Evolutionary conservation across 2,797 vertebrate species (phyloP), one percentile per base, ranked within the genome.

Genomic region (Moxostoma hubbsi): DNA sequence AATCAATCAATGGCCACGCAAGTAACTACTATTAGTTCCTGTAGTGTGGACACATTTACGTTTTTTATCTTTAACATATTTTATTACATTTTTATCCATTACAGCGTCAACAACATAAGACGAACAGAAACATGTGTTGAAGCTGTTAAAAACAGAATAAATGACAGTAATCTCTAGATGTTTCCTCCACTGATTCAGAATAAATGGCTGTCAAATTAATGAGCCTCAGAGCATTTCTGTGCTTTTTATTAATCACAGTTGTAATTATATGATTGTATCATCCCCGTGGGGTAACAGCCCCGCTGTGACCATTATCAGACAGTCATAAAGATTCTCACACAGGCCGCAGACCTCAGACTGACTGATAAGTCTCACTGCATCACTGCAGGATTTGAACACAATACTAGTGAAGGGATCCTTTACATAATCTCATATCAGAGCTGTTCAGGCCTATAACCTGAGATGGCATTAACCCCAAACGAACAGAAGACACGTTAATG

Each of bases 301-400:
- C 71, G 50, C 12, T 36, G 71, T 9, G 47, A n/a, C 57, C 71
- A 73, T 62, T n/a, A 58, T 49, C 55, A 49, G 69, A 9, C 10
- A 15, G 13, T 11, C 67, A 45, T 58, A 72, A 49, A 73, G 57
- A 59, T 9, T 59, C 70, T 24, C 55, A 13, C 55, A 47, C 70
- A 71, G 54, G 36, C 69, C 69, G 13, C 67, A 69, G 67, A 57
- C 67, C 67, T 57, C 51, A 53, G 13, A 51, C 45, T 47, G 58
- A 68, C 53, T 24, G 57, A 63, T 51, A 10, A 13, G 68, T 43
- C 45, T 10, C 15, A 7, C 66, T 0, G 50, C 69, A 47, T 70
- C 68, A 13, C 69, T 46, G 68, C n/a, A 59, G 43, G 67, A 70
- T 58, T 24, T 59, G 18, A 49, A 72, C 70, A 72, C 70, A 58